Evolutionary conservation across 1,140 invertebrate species (phyloP).

Genomic region (Latrodectus geometricus): DNA sequence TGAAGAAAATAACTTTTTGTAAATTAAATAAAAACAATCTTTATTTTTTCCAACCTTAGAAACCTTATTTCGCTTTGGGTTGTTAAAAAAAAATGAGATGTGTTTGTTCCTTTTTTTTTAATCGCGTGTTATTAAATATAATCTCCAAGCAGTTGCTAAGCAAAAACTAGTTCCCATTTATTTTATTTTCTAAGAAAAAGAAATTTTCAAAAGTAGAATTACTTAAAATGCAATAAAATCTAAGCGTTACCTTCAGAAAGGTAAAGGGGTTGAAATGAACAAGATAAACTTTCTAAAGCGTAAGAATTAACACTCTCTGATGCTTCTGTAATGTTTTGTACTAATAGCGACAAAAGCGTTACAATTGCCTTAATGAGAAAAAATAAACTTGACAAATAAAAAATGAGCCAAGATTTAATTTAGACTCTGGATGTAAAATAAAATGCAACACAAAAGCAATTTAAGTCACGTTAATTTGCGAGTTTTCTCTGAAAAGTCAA

Average conservation of each 20-base stretch:
- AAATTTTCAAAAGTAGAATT: slow-evolving; percentile 33
- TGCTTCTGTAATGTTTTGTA: slow-evolving; percentile 26
- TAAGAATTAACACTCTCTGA: slow-evolving; percentile 30
- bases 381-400: slow-evolving; percentile 5
- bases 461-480: slow-evolving; percentile 43
- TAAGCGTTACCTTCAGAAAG: slow-evolving; percentile 2
- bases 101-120: no score
- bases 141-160: neutral
- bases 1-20: no score
- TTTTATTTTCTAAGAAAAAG: neutral
- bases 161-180: slow-evolving; percentile 6
- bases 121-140: neutral
- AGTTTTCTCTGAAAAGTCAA: slow-evolving; percentile 27
- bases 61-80: no score
- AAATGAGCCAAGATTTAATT: slow-evolving; percentile 50
- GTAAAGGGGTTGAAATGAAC: slow-evolving; percentile 33
- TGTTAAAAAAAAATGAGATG: no score
- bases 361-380: slow-evolving; percentile 55
- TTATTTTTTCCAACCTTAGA: no score
- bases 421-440: slow-evolving; percentile 27
- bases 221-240: slow-evolving; percentile 26
- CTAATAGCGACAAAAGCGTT: slow-evolving; percentile 41
- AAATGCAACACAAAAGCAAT: slow-evolving; percentile 49
- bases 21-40: no score
- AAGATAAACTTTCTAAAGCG: slow-evolving; percentile 27